These are phyloP conservation scores for Harpalus rufipes DNA, from an alignment of 2,888 invertebrate species.

Conservation along the genomic window DNA sequence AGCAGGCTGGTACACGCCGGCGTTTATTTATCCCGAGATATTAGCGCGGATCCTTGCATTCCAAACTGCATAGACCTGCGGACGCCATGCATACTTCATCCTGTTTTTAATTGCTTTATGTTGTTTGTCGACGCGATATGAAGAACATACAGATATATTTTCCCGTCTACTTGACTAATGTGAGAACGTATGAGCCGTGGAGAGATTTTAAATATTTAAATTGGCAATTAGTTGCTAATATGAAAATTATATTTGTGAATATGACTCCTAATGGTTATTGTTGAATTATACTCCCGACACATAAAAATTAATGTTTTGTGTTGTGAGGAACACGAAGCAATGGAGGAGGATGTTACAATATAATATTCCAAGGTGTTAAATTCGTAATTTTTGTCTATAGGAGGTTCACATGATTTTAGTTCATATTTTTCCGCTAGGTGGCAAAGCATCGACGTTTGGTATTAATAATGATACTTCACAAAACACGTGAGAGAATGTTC, in stretches of 20 bases:
- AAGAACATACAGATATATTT: conserved; percentile 40
- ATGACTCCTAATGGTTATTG: conserved; percentile 27
- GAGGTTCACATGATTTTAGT: too few relatives aligned
- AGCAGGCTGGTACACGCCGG: conserved; percentile 24
- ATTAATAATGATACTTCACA: too few relatives aligned
- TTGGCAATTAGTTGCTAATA: conserved; percentile 61
- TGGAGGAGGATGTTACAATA: not conserved
- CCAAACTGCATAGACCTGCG: conserved; percentile 17
- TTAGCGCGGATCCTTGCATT: conserved; percentile 46
- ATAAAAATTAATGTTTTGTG: conserved; percentile 23
- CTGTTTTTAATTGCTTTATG: conserved; percentile 55
- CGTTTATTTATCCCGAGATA: conserved; percentile 33
- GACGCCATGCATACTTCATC: conserved; percentile 34
- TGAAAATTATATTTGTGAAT: conserved; percentile 30
- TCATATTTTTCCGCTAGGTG: too few relatives aligned
- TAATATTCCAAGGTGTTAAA: too few relatives aligned
- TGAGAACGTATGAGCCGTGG: conserved; percentile 60
- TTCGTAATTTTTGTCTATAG: too few relatives aligned
- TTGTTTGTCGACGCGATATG: conserved; percentile 29
- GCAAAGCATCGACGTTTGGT: too few relatives aligned
- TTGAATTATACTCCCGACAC: conserved; percentile 12
- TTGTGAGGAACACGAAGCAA: not conserved
- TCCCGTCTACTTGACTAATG: conserved; percentile 59
- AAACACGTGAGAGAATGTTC: too few relatives aligned
- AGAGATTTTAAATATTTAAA: conserved; percentile 53